Percentiles rank a stretch among this genome's conserved stretches.
These are phyloP conservation scores for Lycorma delicatula DNA, from an alignment of 1,140 invertebrate genomes.

Conservation along the genomic window DNA sequence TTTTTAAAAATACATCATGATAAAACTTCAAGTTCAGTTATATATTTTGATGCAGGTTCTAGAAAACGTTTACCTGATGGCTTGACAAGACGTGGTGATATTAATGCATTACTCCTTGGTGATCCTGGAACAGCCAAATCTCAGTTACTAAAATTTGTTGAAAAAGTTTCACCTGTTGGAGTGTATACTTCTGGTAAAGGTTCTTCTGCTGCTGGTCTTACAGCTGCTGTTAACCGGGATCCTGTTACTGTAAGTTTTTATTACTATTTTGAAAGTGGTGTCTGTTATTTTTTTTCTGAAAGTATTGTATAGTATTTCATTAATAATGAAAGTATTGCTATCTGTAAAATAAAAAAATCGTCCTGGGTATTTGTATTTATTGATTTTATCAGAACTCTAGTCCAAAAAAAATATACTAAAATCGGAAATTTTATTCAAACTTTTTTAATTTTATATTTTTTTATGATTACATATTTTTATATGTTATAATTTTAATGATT, in stretches of 20 bases:
- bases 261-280: too few species aligned
- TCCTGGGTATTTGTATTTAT: too few species aligned
- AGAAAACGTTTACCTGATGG: slow-evolving; percentile 91
- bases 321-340: too few species aligned
- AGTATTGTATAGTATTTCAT: too few species aligned
- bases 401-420: too few species aligned
- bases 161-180: slow-evolving; percentile 89
- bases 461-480: too few species aligned
- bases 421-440: too few species aligned
- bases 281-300: too few species aligned
- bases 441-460: too few species aligned
- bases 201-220: slow-evolving; percentile 96
- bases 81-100: slow-evolving; percentile 88
- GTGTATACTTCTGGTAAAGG: slow-evolving; percentile 99
- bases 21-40: slow-evolving; percentile 11
- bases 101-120: slow-evolving; percentile 91
- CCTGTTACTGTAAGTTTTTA: slow-evolving; percentile 70
- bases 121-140: slow-evolving; percentile 99
- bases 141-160: slow-evolving; percentile 96
- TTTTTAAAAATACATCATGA: slow-evolving; percentile 24
- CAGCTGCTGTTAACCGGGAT: slow-evolving; percentile 94
- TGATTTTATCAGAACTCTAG: too few species aligned
- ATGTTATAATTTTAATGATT: too few species aligned
- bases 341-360: too few species aligned
- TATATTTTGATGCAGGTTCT: slow-evolving; percentile 48